A percentile compares a stretch with the other conserved stretches of the same genome.
phyloP scores from a whole-genome alignment of 2,888 invertebrate species.

The Hoplodrina blanda region DNA sequence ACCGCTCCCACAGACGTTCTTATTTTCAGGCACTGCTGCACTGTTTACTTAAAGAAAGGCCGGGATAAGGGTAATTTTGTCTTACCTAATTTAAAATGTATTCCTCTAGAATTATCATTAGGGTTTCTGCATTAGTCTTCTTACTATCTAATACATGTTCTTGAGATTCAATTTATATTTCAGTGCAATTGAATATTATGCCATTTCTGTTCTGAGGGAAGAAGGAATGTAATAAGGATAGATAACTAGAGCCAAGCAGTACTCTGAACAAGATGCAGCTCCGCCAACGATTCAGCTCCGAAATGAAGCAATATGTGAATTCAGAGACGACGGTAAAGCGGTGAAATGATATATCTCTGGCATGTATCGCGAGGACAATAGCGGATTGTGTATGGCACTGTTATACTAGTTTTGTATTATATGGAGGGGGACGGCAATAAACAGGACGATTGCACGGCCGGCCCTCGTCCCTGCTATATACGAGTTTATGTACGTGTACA shows the following conservation, averaged over 20 bases:
- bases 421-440: constrained; percentile 73
- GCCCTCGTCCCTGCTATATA: constrained; percentile 59
- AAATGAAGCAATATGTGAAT: constrained; percentile 72
- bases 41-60: constrained; percentile 42
- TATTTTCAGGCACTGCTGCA: constrained; percentile 48
- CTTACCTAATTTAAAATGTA: constrained; percentile 27
- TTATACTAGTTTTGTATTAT: constrained; percentile 75
- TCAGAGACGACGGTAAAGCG: constrained; percentile 77
- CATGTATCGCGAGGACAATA: constrained; percentile 67
- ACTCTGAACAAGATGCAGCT: constrained; percentile 70
- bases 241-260: constrained; percentile 66
- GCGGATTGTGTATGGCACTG: constrained; percentile 70
- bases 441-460: constrained; percentile 72
- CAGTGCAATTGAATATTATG: constrained; percentile 14
- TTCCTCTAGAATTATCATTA: neutral
- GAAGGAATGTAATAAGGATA: constrained; percentile 47
- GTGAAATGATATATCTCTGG: constrained; percentile 76
- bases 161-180: constrained; percentile 17
- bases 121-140: neutral
- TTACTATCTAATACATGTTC: neutral
- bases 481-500: constrained; percentile 53
- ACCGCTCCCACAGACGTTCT: constrained; percentile 44
- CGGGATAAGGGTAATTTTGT: constrained; percentile 22
- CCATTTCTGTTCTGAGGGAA: constrained; percentile 5
- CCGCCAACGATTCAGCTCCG: constrained; percentile 67